Evolutionary conservation across 1,140 invertebrate species (phyloP).

Genomic region (Orchestia grillus): DNA sequence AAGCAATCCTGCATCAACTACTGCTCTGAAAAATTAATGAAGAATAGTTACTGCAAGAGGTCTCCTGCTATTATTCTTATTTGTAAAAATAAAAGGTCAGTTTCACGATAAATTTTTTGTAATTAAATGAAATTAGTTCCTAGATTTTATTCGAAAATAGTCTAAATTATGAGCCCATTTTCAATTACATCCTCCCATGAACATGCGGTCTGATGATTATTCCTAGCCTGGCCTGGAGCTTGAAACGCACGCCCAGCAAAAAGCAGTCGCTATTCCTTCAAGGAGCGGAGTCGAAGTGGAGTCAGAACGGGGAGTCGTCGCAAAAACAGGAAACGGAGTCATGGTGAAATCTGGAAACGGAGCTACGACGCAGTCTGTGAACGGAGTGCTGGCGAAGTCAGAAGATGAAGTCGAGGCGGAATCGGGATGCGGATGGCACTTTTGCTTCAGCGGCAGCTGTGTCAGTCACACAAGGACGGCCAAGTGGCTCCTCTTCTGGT

Average conservation of each 20-base stretch:
- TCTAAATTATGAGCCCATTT: background rate
- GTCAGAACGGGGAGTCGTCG: background rate
- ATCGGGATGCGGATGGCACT: conserved; percentile 39
- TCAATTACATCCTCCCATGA: background rate
- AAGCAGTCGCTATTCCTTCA: background rate
- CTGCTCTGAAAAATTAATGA: background rate
- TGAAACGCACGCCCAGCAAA: background rate
- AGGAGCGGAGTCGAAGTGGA: background rate
- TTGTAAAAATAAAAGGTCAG: too few species aligned
- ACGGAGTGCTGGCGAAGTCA: background rate
- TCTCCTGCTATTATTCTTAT: too few species aligned
- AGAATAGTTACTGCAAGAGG: background rate
- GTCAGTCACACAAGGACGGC: conserved; percentile 19
- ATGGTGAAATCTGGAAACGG: too few species aligned
- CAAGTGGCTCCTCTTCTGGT: conserved; percentile 42
- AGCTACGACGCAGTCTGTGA: too few species aligned
- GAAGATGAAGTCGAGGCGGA: background rate
- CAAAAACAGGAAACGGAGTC: too few species aligned
- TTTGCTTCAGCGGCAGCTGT: conserved; percentile 22
- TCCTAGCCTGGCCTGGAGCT: background rate
- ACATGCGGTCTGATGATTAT: background rate
- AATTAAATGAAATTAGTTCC: too few species aligned
- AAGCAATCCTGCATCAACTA: background rate
- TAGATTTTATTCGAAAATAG: background rate
- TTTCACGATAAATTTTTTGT: too few species aligned